Conservation (phyloP, 1,140 invertebrate species). For the Tenebrio molitor region DNA sequence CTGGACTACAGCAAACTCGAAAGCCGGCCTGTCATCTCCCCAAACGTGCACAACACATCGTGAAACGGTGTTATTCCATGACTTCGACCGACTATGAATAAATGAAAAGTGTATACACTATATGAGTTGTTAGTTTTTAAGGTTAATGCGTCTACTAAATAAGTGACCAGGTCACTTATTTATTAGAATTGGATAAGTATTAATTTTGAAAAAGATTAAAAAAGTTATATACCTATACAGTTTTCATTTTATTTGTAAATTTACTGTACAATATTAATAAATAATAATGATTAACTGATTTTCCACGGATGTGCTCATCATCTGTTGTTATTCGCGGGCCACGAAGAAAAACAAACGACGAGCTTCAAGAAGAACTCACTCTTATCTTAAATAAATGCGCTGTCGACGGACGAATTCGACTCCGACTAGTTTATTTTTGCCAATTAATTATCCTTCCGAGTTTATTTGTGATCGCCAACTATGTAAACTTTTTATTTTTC, state of each 20-base stretch:
- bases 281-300: constrained; percentile 52
- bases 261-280: constrained; percentile 66
- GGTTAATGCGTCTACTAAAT: constrained; percentile 54
- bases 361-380: too few species aligned
- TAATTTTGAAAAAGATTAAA: constrained; percentile 59
- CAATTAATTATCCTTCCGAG: neutral
- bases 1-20: constrained; percentile 98
- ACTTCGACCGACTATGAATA: constrained; percentile 64
- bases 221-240: constrained; percentile 64
- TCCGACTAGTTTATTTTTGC: neutral
- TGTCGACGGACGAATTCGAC: too few species aligned
- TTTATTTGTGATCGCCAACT: constrained; percentile 1
- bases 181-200: constrained; percentile 61
- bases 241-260: constrained; percentile 68
- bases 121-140: constrained; percentile 60
- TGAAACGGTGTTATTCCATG: constrained; percentile 58
- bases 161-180: constrained; percentile 55
- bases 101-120: constrained; percentile 67
- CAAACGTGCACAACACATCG: constrained; percentile 55
- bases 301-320: constrained; percentile 19
- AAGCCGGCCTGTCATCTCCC: constrained; percentile 77
- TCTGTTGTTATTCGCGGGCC: neutral
- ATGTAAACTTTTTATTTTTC: neutral
- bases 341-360: too few species aligned
- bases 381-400: too few species aligned